Evolutionary conservation across 2,113 vertebrate genomes (phyloP), one percentile per base, ranked within the genome.

Genomic region (Drymodes brunneopygia): DNA sequence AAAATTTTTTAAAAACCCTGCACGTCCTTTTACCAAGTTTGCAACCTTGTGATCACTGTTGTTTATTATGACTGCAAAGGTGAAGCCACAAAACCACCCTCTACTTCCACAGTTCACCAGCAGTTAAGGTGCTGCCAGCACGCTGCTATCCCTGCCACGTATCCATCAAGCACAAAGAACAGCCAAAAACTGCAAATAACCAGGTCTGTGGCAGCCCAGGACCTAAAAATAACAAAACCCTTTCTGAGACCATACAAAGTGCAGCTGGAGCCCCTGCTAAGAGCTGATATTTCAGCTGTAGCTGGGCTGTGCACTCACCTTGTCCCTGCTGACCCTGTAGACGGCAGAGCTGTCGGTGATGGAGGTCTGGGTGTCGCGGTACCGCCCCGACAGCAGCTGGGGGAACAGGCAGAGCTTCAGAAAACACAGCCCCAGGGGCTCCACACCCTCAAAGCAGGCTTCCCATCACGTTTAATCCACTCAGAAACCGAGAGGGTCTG

Each of bases 331-430:
- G 67, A 96, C 86, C 97, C 96, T 98, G 95, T 99, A 99, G 0
- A 94, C 51, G 14, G 98, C 99, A 4, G 98, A 99, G 96, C 97
- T 99, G 86, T 99, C 99, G 0, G 98, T 99, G 79, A 99, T 99
- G 3, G 99, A 99, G 11, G 99, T 99, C 97, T 99, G 99, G 1
- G 99, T 99, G 44, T 98, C 96, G 5, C 98, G 98, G 92, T 98
- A 99, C 21, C 93, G 98, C 45, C 99, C 98, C 4, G 98, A 98
- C 88, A 99, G 69, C 65, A 99, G 97, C 99, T 99, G 96, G 15
- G 65, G n/a, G 48, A 10, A 29, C 72, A 58, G 33, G 21, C 4
- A 2, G 24, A 66, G 42, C n/a, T 12, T 69, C 45, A 86, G 53
- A 1, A 23, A 10, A 20, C 15, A 22, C 11, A 42, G 6, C n/a